phyloP scores from a whole-genome alignment of 2,888 invertebrate species.

The Geophilus truncorum region DNA sequence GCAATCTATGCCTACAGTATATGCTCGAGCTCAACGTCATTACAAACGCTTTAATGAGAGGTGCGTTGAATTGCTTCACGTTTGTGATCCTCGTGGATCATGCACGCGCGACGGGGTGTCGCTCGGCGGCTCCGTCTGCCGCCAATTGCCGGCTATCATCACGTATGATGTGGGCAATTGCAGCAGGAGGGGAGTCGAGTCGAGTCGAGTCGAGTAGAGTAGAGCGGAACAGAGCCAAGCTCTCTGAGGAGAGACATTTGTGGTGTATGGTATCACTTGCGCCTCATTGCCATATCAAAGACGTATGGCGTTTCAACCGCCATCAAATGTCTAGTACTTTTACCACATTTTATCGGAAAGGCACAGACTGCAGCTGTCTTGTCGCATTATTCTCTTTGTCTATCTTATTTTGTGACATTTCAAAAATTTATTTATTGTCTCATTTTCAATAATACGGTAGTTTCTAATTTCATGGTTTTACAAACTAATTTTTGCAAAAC shows the following conservation, averaged over 20 bases:
- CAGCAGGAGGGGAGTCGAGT: not conserved
- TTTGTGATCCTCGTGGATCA: not conserved
- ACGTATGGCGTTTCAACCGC: conserved; percentile 13
- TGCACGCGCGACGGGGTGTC: conserved; percentile 1
- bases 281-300: conserved; percentile 25
- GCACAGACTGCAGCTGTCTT: conserved; percentile 6
- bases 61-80: not conserved
- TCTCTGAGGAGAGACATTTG: conserved; percentile 22
- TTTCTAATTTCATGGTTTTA: too few species aligned
- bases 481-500: too few species aligned
- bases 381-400: not conserved
- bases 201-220: not conserved
- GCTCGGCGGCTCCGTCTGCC: conserved; percentile 2
- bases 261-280: conserved; percentile 24
- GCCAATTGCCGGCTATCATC: conserved; percentile 25
- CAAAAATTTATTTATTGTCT: not conserved
- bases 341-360: not conserved
- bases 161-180: conserved; percentile 25
- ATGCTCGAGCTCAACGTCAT: not conserved
- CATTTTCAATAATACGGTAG: too few species aligned
- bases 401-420: not conserved
- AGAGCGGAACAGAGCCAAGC: conserved; percentile 8
- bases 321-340: conserved; percentile 15
- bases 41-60: conserved; percentile 21
- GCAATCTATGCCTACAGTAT: not conserved